Base-by-base conservation (phyloP, 2,888 invertebrate genomes). In the Trachelus troglodyta region DNA sequence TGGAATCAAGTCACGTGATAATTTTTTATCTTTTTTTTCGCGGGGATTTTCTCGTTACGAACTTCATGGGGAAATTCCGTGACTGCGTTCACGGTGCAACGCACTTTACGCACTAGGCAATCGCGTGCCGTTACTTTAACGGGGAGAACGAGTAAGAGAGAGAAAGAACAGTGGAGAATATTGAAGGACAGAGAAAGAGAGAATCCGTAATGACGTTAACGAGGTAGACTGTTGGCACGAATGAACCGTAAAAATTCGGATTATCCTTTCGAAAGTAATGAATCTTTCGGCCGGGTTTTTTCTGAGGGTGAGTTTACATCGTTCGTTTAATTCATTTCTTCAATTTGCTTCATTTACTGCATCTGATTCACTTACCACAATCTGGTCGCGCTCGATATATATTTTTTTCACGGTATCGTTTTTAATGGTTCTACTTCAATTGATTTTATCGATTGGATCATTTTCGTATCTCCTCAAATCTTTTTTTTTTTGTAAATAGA, bases 171-270 rank as follows among this genome's bases (percentile, higher is more conserved):
- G 23, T 56, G 1, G 0, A 56, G 56, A 56, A 23, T 56, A 15
- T 56, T 1, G 6, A 15, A 15, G 15, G 23, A 40, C 1, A 23
- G 40, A 6, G 9, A 15, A 1, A 15, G 23, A 56, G 56, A 56
- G 56, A 6, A 79, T 80, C 81, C 56, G 69, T 74, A 79, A 81
- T 78, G 81, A 85, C 83, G 79, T 76, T 85, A 85, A 83, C 81
- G 78, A 84, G 15, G 4, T 80, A 79, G 81, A 84, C 82, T 79
- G 75, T 73, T 85, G 79, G 78, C 79, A 81, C 76, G 81, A 82
- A 80, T 79, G 79, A 78, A 78, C 76, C 80, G 80, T 83, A 82
- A 81, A 81, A 81, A 79, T 80, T 77, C 76, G 75, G 79, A 83
- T 80, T 85, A 83, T 76, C 73, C 73, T 77, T 79, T 79, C 40